Evolutionary conservation across 2,797 vertebrate genomes (phyloP).

Genomic region (Chelon labrosus): DNA sequence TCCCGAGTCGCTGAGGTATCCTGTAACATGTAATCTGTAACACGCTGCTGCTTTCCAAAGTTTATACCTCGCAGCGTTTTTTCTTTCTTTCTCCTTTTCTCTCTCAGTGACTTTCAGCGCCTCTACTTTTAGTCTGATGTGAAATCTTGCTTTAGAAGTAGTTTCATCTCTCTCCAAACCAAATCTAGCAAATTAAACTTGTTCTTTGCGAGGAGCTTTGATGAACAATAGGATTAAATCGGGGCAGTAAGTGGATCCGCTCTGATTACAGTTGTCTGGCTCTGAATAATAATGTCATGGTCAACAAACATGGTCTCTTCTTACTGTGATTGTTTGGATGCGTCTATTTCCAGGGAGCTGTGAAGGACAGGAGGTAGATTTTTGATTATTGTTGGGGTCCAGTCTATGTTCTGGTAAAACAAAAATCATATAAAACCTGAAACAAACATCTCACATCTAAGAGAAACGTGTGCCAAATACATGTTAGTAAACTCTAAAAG

Average conservation of each 20-base stretch:
- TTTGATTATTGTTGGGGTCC: background rate
- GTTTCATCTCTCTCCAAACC: background rate
- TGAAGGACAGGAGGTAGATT: background rate
- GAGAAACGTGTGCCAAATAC: background rate
- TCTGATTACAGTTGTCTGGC: conserved; percentile 29
- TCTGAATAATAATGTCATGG: conserved; percentile 35
- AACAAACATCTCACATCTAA: background rate
- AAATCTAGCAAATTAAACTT: background rate
- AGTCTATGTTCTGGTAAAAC: conserved; percentile 13
- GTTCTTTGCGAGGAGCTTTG: conserved; percentile 37
- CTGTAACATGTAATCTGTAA: conserved; percentile 22
- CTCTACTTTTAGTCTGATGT: background rate
- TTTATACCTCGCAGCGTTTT: background rate
- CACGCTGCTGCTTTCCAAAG: background rate
- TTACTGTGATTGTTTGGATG: background rate
- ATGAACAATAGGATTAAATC: conserved; percentile 78
- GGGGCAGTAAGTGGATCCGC: conserved; percentile 42
- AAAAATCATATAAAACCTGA: background rate
- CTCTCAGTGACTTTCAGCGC: background rate
- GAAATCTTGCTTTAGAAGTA: background rate
- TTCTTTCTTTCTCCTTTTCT: background rate
- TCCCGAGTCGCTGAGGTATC: conserved; percentile 41
- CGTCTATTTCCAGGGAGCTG: background rate
- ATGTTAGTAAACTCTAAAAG: too few species aligned
- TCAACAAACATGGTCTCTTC: background rate